Base-by-base conservation (phyloP, 2,888 invertebrate species). In the Plebejus argus region DNA sequence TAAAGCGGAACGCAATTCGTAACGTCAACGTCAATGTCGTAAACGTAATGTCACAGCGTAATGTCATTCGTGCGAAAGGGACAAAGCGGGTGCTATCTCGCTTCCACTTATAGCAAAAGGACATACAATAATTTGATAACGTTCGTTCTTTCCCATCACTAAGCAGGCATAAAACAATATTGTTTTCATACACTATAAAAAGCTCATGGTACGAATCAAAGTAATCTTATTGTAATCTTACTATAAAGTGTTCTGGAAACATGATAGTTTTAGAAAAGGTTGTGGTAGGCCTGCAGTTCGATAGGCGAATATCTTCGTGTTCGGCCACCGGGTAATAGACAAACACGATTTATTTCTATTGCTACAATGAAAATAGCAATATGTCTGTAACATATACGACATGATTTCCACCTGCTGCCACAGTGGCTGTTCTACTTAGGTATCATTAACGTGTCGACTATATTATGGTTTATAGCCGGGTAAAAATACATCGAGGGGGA, bases 391-490 rank as follows among this genome's bases (percentile, higher is more conserved):
- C 28, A 28, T 61, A 23, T 23, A 61, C 23, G 23, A 61, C 61
- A 61, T 78, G 77, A 78, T 76, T 79, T 70, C 78, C 78, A 77
- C 76, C 79, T 76, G 49, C 77, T 72, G 80, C 78, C 80, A 79
- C 81, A 81, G 81, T 79, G 79, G 79, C 80, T 81, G 83, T 71
- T 84, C 84, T 81, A 83, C 82, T 84, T 84, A 82, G 81, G 79
- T 81, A 80, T 81, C 80, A 80, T 82, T 82, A 83, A 84, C 83
- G 82, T 82, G 82, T 83, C 81, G 80, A 82, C 80, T 82, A 82
- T 81, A 81, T 82, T 80, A 81, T 82, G 79, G 80, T 81, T 81
- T 82, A 80, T 81, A 76, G 80, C 80, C 79, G 79, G 80, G 81
- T 82, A 81, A 82, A 83, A 82, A 82, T 83, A 82, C 79, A 79